A percentile compares a stretch with the other conserved stretches of the same genome.
Conservation (phyloP, 2,113 vertebrate genomes). For the Prunella fulvescens region DNA sequence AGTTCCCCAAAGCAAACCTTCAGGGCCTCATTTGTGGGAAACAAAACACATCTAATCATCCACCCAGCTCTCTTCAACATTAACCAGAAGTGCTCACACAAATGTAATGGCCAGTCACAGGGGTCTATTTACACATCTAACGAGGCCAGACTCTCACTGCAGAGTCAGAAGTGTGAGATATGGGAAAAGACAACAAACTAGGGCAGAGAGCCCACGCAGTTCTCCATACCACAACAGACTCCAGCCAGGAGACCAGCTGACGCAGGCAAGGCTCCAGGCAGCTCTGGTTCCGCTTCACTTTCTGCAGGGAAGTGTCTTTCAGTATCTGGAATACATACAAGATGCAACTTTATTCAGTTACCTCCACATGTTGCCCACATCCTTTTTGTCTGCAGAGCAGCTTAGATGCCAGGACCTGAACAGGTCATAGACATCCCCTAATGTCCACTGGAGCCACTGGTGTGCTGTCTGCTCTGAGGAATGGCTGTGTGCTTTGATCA, state of each 20-base stretch:
- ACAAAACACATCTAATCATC: not conserved
- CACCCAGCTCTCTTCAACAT: not conserved
- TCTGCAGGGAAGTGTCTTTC: slow-evolving; percentile 95
- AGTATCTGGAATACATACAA: slow-evolving; percentile 79
- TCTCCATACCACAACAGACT: slow-evolving; percentile 89
- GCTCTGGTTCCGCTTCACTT: slow-evolving; percentile 98
- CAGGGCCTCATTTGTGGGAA: not conserved
- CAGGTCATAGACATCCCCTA: not conserved
- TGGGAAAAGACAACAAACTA: not conserved
- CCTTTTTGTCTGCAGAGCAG: not conserved
- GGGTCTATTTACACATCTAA: not conserved
- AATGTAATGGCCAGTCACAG: not conserved
- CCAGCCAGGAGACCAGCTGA: slow-evolving; percentile 94
- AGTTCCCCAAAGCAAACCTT: not conserved
- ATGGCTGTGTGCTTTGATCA: not conserved
- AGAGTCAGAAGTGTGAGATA: not conserved
- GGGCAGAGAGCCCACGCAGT: not conserved
- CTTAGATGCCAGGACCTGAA: not conserved
- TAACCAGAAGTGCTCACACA: not conserved
- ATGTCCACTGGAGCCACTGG: not conserved
- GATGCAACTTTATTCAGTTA: not conserved
- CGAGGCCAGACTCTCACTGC: not conserved
- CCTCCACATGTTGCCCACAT: not conserved
- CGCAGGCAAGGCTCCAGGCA: slow-evolving; percentile 96
- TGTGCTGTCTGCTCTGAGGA: not conserved